Evolutionary conservation across 2,888 invertebrate species (phyloP).

Genomic region (Chrysina gloriosa): DNA sequence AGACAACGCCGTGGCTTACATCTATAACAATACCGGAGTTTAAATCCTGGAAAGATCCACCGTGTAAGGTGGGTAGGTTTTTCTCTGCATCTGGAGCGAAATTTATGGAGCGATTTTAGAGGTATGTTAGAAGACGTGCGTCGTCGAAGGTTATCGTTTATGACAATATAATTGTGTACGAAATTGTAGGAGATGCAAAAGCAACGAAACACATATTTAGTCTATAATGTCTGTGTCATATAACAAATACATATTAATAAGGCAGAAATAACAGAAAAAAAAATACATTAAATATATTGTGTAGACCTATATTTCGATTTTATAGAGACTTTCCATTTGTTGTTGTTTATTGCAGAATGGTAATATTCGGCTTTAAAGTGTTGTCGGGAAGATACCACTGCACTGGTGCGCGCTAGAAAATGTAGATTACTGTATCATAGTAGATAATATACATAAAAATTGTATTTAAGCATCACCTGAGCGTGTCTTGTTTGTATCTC

Average conservation of each 20-base stretch:
- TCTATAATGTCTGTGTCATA: background rate
- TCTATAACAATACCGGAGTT: slow-evolving; percentile 81
- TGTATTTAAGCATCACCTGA: slow-evolving; percentile 28
- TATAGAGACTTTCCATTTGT: background rate
- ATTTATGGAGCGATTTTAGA: background rate
- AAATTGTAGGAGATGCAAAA: slow-evolving; percentile 2
- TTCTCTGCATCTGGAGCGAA: background rate
- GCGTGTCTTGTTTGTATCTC: slow-evolving; percentile 24
- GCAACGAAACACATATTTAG: slow-evolving; percentile 3
- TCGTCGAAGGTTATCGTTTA: slow-evolving; percentile 11
- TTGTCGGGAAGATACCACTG: background rate
- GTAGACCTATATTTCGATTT: background rate
- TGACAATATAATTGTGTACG: slow-evolving; percentile 8
- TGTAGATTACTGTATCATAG: background rate
- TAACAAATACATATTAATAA: background rate
- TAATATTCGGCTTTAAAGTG: slow-evolving; percentile 14
- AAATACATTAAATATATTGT: background rate
- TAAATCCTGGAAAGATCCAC: slow-evolving; percentile 59
- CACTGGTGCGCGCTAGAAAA: slow-evolving; percentile 4
- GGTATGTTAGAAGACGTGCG: background rate
- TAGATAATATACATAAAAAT: slow-evolving; percentile 2
- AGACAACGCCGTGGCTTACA: slow-evolving; percentile 65
- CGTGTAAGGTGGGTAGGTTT: slow-evolving; percentile 1
- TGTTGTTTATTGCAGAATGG: background rate
- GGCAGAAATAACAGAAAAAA: background rate